These are phyloP conservation scores for Marcusenius ussheri DNA, from an alignment of 2,113 vertebrate genomes.

Conservation along the genomic window DNA sequence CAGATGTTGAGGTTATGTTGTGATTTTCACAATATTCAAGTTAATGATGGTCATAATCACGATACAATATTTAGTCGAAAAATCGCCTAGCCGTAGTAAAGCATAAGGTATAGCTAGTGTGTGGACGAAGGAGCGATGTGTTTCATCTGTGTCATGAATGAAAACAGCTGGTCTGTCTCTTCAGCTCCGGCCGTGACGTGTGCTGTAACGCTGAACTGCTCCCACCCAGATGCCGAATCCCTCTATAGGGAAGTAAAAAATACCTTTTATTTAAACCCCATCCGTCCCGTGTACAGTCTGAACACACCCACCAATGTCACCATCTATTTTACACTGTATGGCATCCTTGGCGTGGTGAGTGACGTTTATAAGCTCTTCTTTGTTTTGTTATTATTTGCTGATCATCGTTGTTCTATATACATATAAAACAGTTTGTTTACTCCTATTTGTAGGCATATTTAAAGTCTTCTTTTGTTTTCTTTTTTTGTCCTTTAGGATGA, in stretches of 20 bases:
- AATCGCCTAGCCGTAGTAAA: not conserved
- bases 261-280: constrained; percentile 32
- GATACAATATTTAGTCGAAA: not conserved
- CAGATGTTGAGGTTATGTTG: not conserved
- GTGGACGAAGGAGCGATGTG: not conserved
- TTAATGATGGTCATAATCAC: not conserved
- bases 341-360: constrained; percentile 62
- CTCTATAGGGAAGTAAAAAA: constrained; percentile 46
- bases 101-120: not conserved
- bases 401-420: not conserved
- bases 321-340: constrained; percentile 46
- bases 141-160: not conserved
- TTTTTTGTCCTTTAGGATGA: constrained; percentile 49
- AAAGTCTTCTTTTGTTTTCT: not conserved
- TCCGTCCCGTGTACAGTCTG: constrained; percentile 50
- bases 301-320: constrained; percentile 38
- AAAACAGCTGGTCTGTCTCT: not conserved
- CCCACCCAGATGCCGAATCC: constrained; percentile 34
- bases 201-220: constrained; percentile 41
- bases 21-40: not conserved
- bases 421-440: not conserved
- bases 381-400: not conserved
- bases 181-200: constrained; percentile 33
- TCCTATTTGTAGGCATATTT: not conserved
- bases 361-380: not conserved